Conservation (phyloP, 2,888 invertebrate genomes). For the Chrysolina americana region DNA sequence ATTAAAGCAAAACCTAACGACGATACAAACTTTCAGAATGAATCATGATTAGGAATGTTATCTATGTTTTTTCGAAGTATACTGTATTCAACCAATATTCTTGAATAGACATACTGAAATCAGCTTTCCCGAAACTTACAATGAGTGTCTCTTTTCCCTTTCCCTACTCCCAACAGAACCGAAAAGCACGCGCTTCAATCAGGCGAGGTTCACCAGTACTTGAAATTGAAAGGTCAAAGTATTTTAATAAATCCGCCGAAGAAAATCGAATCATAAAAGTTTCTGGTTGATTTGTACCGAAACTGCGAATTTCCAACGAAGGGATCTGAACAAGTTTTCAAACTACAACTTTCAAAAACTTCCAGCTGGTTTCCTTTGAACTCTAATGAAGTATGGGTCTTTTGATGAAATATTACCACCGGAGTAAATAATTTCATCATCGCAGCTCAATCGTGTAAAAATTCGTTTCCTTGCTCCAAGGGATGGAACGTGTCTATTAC, state of each 20-base stretch:
- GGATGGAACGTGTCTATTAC: background rate
- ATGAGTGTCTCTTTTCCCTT: no score
- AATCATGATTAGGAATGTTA: no score
- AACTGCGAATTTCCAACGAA: background rate
- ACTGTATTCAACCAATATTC: no score
- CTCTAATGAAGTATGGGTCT: conserved; percentile 8
- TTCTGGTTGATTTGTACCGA: background rate
- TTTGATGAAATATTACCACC: background rate
- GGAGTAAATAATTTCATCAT: background rate
- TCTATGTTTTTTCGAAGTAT: no score
- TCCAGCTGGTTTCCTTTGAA: conserved; percentile 3
- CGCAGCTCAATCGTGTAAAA: background rate
- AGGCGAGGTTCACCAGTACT: no score
- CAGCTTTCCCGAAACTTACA: no score
- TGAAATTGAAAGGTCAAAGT: no score
- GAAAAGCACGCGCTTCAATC: no score
- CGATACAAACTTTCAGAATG: no score
- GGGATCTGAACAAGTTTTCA: background rate
- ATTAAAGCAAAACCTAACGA: no score
- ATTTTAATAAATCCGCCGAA: background rate
- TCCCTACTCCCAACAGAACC: no score
- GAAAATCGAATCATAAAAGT: background rate
- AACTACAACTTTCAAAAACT: background rate
- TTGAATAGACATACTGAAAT: no score
- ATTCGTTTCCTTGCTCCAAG: background rate